Evolutionary conservation across 2,113 vertebrate species (phyloP).

Genomic region (Desmodus rotundus): DNA sequence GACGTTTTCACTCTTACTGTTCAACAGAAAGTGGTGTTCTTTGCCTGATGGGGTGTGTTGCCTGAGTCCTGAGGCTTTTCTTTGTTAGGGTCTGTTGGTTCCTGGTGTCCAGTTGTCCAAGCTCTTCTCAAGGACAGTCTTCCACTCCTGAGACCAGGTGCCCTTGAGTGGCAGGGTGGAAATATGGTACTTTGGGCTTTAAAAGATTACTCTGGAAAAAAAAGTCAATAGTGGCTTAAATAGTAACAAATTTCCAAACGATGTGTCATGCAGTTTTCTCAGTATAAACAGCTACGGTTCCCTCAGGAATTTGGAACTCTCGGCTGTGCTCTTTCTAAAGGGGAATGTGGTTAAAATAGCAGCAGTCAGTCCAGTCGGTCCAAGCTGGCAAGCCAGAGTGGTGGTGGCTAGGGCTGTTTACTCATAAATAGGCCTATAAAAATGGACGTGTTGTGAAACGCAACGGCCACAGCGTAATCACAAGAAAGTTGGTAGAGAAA

Average conservation of each 20-base stretch:
- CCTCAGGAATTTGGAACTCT: conserved; percentile 43
- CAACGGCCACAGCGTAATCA: background rate
- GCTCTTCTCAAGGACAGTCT: background rate
- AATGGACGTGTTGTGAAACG: background rate
- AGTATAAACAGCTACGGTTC: conserved; percentile 38
- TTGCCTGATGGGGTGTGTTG: background rate
- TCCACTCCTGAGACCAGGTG: background rate
- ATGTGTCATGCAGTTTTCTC: conserved; percentile 48
- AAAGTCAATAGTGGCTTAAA: background rate
- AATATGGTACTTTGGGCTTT: background rate
- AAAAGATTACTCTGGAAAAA: background rate
- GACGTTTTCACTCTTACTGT: background rate
- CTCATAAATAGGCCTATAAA: conserved; percentile 54
- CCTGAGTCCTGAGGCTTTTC: background rate
- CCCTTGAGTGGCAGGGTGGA: background rate
- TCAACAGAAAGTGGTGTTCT: background rate
- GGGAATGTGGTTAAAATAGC: conserved; percentile 52
- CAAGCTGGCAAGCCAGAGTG: background rate
- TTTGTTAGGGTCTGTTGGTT: background rate
- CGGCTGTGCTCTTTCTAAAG: conserved; percentile 35
- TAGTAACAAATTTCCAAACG: conserved; percentile 46
- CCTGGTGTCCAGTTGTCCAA: background rate
- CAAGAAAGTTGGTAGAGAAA: background rate
- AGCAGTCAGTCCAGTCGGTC: background rate
- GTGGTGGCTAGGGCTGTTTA: background rate